Evolutionary conservation across 2,113 vertebrate genomes (phyloP), one percentile per base, ranked within the genome.

Genomic region (Cheilinus undulatus): DNA sequence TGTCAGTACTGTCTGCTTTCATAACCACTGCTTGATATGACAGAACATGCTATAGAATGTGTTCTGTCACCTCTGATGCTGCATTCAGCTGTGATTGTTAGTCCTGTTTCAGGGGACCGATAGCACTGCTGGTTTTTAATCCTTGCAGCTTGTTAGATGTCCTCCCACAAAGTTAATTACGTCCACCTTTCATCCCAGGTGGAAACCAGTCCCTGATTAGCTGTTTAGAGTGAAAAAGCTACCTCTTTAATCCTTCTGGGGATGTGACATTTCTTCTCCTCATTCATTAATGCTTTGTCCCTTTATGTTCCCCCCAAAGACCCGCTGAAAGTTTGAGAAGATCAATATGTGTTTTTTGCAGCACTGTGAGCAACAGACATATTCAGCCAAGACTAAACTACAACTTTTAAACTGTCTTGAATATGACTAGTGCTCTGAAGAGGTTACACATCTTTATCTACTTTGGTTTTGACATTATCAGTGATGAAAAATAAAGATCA

Each of bases 131-230:
- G 30, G 19, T 27, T 57, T 62, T 50, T 66, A 69, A 69, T 74
- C 69, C 69, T 20, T 57, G 20, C 14, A 30, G 28, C 67, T 67
- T 19, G 17, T 48, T 52, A 15, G 54, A 45, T 71, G 42, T 71
- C 36, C 51, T 53, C 68, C 12, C 69, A 59, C 63, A 53, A 71
- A 77, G 68, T 70, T 85, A 78, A 78, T 74, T 70, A 69, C 20
- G 26, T 66, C 59, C 68, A 63, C 51, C 63, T 77, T 71, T 76
- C 38, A 63, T 64, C 57, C 51, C 56, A 67, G 58, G 30, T 46
- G 59, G 51, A 57, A 77, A 70, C 56, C 53, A 51, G 82, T 51
- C 50, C 49, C 50, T 61, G 64, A 81, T 78, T 66, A 81, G 60
- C 19, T 62, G 65, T 70, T 81, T 26, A 22, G 36, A 81, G 78